These are phyloP conservation scores for Leucophenga maculata DNA, from an alignment of 2,888 invertebrate species.

Conservation along the genomic window DNA sequence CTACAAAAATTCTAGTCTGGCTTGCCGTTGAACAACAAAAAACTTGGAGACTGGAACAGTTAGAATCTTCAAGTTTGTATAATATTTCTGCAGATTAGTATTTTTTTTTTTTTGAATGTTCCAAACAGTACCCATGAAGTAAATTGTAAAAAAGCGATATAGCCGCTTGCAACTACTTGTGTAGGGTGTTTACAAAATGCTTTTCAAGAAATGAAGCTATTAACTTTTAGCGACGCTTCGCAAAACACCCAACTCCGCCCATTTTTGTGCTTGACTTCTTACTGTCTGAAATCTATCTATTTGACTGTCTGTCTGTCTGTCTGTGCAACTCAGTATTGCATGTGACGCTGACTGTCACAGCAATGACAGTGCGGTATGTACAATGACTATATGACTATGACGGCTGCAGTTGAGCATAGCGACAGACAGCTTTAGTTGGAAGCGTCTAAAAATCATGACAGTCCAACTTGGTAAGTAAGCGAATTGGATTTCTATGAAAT, in stretches of 20 bases:
- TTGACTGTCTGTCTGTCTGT: slow-evolving; percentile 33
- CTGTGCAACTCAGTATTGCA: slow-evolving; percentile 4
- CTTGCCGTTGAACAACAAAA: no score
- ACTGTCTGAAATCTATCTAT: neutral
- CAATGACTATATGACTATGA: neutral
- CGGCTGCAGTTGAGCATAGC: neutral
- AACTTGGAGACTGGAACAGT: no score
- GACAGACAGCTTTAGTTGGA: slow-evolving; percentile 10
- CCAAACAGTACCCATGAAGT: no score
- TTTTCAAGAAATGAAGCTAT: neutral
- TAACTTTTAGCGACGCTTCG: slow-evolving; percentile 37
- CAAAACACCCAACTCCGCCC: slow-evolving; percentile 28
- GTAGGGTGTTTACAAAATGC: neutral
- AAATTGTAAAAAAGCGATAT: no score
- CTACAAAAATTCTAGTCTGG: no score
- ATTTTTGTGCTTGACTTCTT: neutral
- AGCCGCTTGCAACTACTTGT: no score
- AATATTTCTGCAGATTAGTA: no score
- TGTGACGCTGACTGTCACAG: slow-evolving; percentile 52
- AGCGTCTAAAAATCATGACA: neutral
- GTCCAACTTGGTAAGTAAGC: neutral
- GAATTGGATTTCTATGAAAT: slow-evolving; percentile 22
- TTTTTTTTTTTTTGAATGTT: no score
- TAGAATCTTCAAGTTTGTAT: no score
- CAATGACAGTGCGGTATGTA: slow-evolving; percentile 53